Base-by-base conservation (phyloP, 2,797 vertebrate species). In the Hydrophis major region DNA sequence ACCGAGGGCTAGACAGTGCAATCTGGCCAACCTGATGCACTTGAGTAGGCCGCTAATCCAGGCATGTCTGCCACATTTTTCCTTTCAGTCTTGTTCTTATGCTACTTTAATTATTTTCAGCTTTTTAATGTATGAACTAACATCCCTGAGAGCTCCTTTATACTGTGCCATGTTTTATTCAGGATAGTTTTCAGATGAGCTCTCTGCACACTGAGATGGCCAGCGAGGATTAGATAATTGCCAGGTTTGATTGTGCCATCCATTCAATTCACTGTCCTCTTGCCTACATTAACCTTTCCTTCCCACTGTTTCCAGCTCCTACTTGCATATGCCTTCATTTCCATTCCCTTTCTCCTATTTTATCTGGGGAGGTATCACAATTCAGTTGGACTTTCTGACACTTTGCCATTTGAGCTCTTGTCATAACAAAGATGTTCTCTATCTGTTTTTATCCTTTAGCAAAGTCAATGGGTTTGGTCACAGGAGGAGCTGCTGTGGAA, bases 371-470 rank as follows among this genome's bases (percentile, higher is more conserved):
- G 55, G n/a, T 56, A 95, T 93, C 60, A 93, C 60, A 63, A 61
- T 61, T 94, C 88, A 88, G 94, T 95, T 95, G 94, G 87, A 16
- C 16, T 95, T 95, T 92, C 92, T 88, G 90, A 88, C 89, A 94
- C 1, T 61, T 89, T 96, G 93, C 90, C 94, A 91, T 96, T 95
- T 93, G 92, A 92, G 96, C 92, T 93, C 66, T 92, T 94, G 86
- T 91, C 91, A 94, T 92, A 59, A 91, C 95, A 95, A 90, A 94
- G 47, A 42, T 6, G 95, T 95, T 92, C 83, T 94, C 92, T 92
- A 89, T 57, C 93, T 0, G 86, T 4, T 86, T 95, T 74, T 92
- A 78, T 96, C 91, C 93, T 96, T 95, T 74, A 94, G 57, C 92
- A 94, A 90, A 78, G 91, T 87, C 91, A 90, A 91, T 69, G 92